Percentiles rank a stretch among this genome's conserved stretches.
phyloP scores from a whole-genome alignment of 2,888 invertebrate species.

The Ametastegia equiseti region DNA sequence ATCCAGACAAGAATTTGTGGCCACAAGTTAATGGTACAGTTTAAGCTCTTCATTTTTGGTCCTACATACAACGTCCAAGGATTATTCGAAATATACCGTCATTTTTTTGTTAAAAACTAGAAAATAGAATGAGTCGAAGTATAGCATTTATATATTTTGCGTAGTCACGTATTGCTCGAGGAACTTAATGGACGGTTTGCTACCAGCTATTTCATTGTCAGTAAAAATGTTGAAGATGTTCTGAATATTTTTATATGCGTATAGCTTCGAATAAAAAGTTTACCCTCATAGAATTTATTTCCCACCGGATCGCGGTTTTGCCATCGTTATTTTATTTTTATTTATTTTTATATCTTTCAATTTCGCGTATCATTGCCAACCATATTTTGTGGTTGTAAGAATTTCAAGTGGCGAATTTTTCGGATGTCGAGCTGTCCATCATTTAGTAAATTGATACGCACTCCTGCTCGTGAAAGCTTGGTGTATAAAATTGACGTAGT shows the following conservation, averaged over 20 bases:
- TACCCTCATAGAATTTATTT: neutral
- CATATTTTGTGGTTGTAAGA: neutral
- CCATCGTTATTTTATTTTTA: neutral
- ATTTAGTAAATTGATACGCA: slow-evolving; percentile 20
- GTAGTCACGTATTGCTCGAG: neutral
- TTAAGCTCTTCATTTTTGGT: neutral
- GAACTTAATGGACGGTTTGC: neutral
- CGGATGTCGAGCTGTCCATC: slow-evolving; percentile 8
- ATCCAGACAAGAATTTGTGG: neutral
- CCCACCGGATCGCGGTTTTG: neutral
- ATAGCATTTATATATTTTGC: too few relatives aligned
- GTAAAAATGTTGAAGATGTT: neutral
- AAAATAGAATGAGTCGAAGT: too few relatives aligned
- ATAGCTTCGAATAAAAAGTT: neutral
- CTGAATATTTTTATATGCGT: neutral
- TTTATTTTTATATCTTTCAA: neutral
- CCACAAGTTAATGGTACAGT: neutral
- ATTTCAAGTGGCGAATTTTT: slow-evolving; percentile 2
- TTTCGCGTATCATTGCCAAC: neutral
- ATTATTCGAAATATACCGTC: neutral
- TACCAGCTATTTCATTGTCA: neutral
- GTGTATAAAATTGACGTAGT: slow-evolving; percentile 4
- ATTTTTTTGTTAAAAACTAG: neutral
- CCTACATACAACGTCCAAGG: neutral
- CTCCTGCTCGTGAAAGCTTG: slow-evolving; percentile 9